Base-by-base conservation (phyloP, 2,797 vertebrate genomes). In the Muscicapa striata region DNA sequence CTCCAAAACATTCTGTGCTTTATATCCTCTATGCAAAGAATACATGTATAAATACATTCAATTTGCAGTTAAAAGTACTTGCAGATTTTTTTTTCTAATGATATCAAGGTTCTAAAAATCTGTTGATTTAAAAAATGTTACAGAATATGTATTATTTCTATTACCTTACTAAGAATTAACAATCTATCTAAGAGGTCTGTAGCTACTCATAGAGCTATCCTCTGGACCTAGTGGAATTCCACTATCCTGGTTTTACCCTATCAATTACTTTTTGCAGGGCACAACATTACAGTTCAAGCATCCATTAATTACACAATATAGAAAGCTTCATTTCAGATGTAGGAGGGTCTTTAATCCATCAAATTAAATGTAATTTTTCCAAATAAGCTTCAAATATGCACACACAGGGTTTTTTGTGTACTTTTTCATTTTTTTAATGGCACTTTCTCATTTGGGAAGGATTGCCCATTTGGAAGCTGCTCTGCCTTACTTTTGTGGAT, bases 301-400 rank as follows among this genome's bases (percentile, higher is more conserved):
- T 46, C 21, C 0, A 0, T 34, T 76, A 79, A 74, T 57, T 45
- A 36, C 18, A 21, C 2, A 3, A 15, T 15, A 66, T 6, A 13
- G 20, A 78, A 91, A 75, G 11, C 36, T 57, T 84, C 4, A 34
- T 72, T 93, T 85, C 46, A 77, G 54, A 72, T 32, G 29, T 46
- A 90, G 29, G 34, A 69, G n/a, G 13, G 22, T 73, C 27, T 90
- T 88, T 43, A 45, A 36, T 93, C 49, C 79, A 59, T 72, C 67
- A 91, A 68, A 87, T 52, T 70, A 79, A 67, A 91, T 30, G 15
- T 6, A 8, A 51, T 2, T 62, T 62, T 88, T 49, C 16, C 36
- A 91, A 83, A 67, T 54, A 67, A 66, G 17, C 21, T 93, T n/a
- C 45, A 43, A 61, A 29, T 79, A 79, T 18, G 18, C 15, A 49